Evolutionary conservation across 2,113 vertebrate genomes (phyloP).

Genomic region (Hirundichthys speculiger): DNA sequence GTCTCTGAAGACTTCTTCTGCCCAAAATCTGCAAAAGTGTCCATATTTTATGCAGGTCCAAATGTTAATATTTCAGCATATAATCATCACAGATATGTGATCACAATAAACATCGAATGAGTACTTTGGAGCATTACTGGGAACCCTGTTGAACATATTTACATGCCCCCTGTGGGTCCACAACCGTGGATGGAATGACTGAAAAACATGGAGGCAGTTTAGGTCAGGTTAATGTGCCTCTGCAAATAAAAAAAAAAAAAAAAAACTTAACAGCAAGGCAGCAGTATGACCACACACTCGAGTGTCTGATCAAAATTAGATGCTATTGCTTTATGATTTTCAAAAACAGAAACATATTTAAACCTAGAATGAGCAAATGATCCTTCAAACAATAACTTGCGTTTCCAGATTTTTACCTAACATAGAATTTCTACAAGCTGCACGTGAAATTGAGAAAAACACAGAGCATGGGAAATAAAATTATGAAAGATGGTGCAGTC

Average conservation of each 20-base stretch:
- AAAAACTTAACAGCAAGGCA: no score
- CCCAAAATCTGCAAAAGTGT: conserved; percentile 12
- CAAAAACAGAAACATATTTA: no score
- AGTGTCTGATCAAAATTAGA: no score
- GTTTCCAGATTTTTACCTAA: no score
- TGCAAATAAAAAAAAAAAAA: no score
- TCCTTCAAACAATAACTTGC: no score
- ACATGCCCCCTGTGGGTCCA: conserved; percentile 27
- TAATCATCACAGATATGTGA: not conserved
- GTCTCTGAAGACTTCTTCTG: not conserved
- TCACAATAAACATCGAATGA: conserved; percentile 13
- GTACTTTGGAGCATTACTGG: conserved; percentile 26
- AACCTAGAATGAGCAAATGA: no score
- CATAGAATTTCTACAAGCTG: no score
- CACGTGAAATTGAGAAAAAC: not conserved
- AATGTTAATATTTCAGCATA: no score
- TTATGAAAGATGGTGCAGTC: not conserved
- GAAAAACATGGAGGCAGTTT: not conserved
- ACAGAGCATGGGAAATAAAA: conserved; percentile 20
- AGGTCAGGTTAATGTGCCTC: not conserved
- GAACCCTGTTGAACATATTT: conserved; percentile 43
- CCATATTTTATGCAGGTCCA: not conserved
- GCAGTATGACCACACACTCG: no score
- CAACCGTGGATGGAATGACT: not conserved
- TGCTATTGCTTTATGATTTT: no score